phyloP scores from a whole-genome alignment of 1,140 invertebrate genomes.

The Araneus ventricosus region DNA sequence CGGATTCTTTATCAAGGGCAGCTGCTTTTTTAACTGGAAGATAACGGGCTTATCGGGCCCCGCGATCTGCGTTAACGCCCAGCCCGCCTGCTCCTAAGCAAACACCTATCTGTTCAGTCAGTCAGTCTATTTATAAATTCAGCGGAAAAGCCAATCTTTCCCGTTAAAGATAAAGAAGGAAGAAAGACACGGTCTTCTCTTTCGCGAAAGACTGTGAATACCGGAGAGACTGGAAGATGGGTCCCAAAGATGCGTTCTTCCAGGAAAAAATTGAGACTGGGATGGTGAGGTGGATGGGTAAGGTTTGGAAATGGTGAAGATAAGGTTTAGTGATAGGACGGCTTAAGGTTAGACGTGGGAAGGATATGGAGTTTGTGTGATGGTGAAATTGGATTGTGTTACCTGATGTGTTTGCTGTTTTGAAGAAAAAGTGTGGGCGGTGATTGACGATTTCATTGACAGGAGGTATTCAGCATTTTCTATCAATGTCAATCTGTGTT shows the following conservation, averaged over 20 bases:
- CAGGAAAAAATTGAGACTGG: neutral
- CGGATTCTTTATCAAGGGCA: conserved; percentile 36
- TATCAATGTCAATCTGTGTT: too few species aligned
- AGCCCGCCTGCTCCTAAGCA: neutral
- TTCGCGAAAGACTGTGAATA: too few species aligned
- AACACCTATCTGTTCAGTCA: neutral
- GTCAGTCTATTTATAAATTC: conserved; percentile 5
- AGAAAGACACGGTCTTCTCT: neutral
- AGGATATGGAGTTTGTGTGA: too few species aligned
- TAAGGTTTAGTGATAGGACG: neutral
- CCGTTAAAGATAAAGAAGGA: neutral
- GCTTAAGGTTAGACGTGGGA: neutral
- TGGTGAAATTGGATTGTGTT: too few species aligned
- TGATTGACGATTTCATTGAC: too few species aligned
- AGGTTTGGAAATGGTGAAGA: neutral
- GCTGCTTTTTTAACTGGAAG: conserved; percentile 13
- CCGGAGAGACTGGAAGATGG: too few species aligned
- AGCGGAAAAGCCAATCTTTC: neutral
- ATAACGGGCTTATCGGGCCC: conserved; percentile 4
- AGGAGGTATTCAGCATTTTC: too few species aligned
- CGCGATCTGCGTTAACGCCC: conserved; percentile 26
- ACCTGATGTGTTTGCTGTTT: too few species aligned
- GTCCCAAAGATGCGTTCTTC: too few species aligned
- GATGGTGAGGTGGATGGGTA: neutral
- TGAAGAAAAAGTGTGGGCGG: too few species aligned